Base-by-base conservation (phyloP, 2,797 vertebrate genomes). In the Aulostomus chinensis region DNA sequence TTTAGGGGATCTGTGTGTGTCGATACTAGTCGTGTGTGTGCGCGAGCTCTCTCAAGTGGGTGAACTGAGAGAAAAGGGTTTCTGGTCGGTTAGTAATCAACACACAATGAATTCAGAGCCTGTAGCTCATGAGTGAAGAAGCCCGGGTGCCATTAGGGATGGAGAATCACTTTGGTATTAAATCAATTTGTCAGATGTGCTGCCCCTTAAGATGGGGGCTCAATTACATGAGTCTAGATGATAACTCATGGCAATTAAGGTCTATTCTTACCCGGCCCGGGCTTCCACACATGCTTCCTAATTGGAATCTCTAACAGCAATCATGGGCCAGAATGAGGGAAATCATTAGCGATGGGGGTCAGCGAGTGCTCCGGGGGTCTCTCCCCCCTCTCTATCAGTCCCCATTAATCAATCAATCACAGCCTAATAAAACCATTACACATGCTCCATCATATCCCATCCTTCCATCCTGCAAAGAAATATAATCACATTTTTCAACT, bases 101-200 rank as follows among this genome's bases (percentile, higher is more conserved):
- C 71, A 76, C 78, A 83, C 83, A 85, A 81, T 82, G 85, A 84
- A 86, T 84, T 52, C 58, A 65, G 68, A 36, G 82, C 67, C 57
- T 63, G 82, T 57, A 73, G 77, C 74, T 58, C 56, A 67, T 63
- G 64, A 76, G 70, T 66, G 80, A 81, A 71, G 80, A 79, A 71
- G 61, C 73, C 68, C 13, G 25, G 76, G 80, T 64, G 67, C 84
- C 86, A 89, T 89, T 86, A 87, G 82, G 69, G 78, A 86, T 67
- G 69, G 78, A 83, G 80, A 90, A 87, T 83, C 81, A 73, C 86
- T 87, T 87, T 80, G 79, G 68, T 90, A 87, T 86, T 90, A 90
- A 90, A 90, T 91, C 86, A 88, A 89, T 91, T 90, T 89, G 88
- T 91, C 90, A 91, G 90, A 84, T 63, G 70, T 73, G 85, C 80